A percentile compares a stretch with the other conserved stretches of the same genome.
Conservation (phyloP, 2,888 invertebrate species). For the Falcaria lacertinaria region DNA sequence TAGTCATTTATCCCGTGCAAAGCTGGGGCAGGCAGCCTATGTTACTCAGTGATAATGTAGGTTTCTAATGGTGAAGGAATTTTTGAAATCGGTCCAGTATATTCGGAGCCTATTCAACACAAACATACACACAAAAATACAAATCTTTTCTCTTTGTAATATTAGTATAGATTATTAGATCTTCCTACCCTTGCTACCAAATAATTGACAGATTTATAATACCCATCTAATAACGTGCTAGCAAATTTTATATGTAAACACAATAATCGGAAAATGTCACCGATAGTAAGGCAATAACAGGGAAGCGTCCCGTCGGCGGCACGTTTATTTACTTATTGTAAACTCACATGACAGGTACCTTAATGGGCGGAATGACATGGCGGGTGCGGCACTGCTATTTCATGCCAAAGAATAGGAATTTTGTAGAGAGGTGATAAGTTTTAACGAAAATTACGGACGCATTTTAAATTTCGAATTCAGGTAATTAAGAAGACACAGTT, state of each 20-base stretch:
- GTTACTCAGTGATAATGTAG: no score
- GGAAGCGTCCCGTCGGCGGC: slow-evolving; percentile 52
- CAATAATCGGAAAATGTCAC: slow-evolving; percentile 50
- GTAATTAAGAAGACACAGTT: no score
- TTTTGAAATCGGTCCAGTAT: no score
- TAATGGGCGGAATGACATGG: slow-evolving; percentile 77
- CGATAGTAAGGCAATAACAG: slow-evolving; percentile 70
- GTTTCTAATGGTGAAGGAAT: no score
- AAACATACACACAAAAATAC: no score
- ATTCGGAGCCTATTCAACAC: no score
- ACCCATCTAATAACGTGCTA: slow-evolving; percentile 23
- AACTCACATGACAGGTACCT: slow-evolving; percentile 78
- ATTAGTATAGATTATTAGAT: no score
- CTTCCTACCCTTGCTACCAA: not conserved
- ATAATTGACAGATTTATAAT: not conserved
- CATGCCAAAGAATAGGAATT: slow-evolving; percentile 31
- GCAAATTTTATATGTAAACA: slow-evolving; percentile 68
- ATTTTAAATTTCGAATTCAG: no score
- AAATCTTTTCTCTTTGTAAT: no score
- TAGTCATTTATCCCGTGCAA: no score
- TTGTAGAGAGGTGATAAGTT: not conserved
- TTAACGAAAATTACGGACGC: not conserved
- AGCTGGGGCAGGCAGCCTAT: no score
- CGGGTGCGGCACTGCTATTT: slow-evolving; percentile 56
- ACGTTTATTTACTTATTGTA: slow-evolving; percentile 78